These are phyloP conservation scores for Hipposideros larvatus DNA, from an alignment of 2,797 vertebrate species.

Conservation along the genomic window DNA sequence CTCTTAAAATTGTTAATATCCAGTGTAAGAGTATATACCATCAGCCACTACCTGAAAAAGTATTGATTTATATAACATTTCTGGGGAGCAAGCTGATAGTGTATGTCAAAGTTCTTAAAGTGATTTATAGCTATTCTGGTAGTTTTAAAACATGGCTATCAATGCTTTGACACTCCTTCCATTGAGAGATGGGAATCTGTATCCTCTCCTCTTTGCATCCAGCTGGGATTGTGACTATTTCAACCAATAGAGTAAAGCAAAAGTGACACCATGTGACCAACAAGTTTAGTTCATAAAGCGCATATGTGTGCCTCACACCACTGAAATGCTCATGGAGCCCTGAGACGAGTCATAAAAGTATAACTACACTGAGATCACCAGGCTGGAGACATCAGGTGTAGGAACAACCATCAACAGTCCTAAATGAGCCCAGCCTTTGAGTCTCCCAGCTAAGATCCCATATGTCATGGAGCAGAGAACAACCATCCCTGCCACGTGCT, in stretches of 20 bases:
- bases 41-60: neutral
- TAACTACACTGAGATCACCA: neutral
- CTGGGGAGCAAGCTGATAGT: neutral
- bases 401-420: neutral
- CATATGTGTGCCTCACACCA: neutral
- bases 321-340: neutral
- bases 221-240: neutral
- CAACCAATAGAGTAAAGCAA: neutral
- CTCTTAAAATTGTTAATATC: neutral
- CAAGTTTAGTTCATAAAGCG: neutral
- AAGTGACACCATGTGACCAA: neutral
- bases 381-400: neutral
- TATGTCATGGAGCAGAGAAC: neutral
- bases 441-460: neutral
- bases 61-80: neutral
- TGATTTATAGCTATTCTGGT: neutral
- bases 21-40: neutral
- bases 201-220: neutral
- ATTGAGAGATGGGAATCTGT: neutral
- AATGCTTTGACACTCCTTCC: neutral
- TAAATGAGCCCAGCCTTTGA: neutral
- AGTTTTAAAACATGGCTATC: slow-evolving; percentile 5
- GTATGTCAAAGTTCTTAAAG: neutral
- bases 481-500: neutral
- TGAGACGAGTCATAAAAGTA: neutral